Base-by-base conservation (phyloP, 2,888 invertebrate genomes). In the Nephrocerus scutellatus region DNA sequence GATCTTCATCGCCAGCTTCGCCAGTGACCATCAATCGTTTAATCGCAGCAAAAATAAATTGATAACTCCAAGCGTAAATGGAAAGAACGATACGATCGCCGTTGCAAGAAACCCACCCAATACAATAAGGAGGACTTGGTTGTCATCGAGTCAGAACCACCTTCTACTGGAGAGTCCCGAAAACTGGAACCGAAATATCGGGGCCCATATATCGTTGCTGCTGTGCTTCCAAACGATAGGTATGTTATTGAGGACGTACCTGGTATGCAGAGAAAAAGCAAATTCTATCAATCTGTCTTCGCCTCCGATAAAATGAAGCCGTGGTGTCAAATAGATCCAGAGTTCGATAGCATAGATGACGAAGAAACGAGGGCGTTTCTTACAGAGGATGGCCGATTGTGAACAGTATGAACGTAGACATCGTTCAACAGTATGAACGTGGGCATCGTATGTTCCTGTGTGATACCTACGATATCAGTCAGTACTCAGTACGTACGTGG, bases 241-340 rank as follows among this genome's bases (percentile, higher is more conserved):
- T 49, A 48, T 19, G 15, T 48, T 2, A 12, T 47, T 4, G 46
- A 47, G 41, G 45, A 50, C 31, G 43, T 45, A 2, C 40, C 41
- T 7, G 44, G 48, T 18, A 34, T 46, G 30, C 33, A 36, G n/a
- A 24, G 44, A 1, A 39, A 24, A 6, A 20, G 26, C 5, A 24
- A 42, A n/a, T 43, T 44, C 15, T 48, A 36, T 29, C 19, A 14
- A 8, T 43, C 47, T 9, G 33, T 47, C 5, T 44, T 29, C 22
- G 19, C 33, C 5, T 45, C 47, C n/a, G 43, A 44, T 19, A 49
- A 44, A 34, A 39, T 46, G 7, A 48, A 48, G 26, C 44, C 40
- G 7, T 51, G 42, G 42, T 34, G 42, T 30, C n/a, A n/a, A n/a
- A n/a, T n/a, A n/a, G n/a, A n/a, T n/a, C n/a, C n/a, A n/a, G n/a